Percentiles rank a stretch among this genome's conserved stretches.
These are phyloP conservation scores for Macrophya annulata DNA, from an alignment of 2,888 invertebrate genomes.

Conservation along the genomic window DNA sequence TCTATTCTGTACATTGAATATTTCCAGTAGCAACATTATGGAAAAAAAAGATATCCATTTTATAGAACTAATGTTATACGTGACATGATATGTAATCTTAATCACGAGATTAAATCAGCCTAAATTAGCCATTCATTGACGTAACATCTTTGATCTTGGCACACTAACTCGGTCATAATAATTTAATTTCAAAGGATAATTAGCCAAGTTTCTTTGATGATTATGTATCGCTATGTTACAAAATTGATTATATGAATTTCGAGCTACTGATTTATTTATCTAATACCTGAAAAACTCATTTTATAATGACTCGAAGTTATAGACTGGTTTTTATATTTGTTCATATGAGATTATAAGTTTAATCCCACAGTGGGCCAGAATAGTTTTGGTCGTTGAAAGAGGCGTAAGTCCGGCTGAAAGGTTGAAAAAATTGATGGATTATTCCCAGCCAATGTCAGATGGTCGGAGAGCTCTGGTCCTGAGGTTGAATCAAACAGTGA, in stretches of 20 bases:
- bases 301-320: not conserved
- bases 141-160: not conserved
- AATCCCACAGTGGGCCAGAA: constrained; percentile 93
- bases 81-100: not conserved
- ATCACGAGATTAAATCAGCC: not conserved
- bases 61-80: not conserved
- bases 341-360: not conserved
- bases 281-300: not conserved
- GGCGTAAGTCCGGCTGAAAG: constrained; percentile 96
- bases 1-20: not conserved
- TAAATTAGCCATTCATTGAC: constrained; percentile 13
- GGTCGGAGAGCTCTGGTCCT: constrained; percentile 92
- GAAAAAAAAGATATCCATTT: not conserved
- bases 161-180: not conserved
- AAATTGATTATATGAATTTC: not conserved
- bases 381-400: constrained; percentile 97
- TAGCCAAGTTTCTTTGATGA: not conserved
- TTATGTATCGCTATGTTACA: constrained; percentile 1
- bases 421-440: constrained; percentile 91
- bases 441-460: constrained; percentile 97
- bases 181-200: not conserved
- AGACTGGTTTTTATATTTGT: not conserved
- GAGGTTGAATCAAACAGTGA: constrained; percentile 93
- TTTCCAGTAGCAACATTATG: not conserved
- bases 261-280: not conserved